A percentile compares a stretch with the other conserved stretches of the same genome.
Evolutionary conservation across 2,797 vertebrate genomes (phyloP).

Genomic region (Amblyopsis hoosieri): DNA sequence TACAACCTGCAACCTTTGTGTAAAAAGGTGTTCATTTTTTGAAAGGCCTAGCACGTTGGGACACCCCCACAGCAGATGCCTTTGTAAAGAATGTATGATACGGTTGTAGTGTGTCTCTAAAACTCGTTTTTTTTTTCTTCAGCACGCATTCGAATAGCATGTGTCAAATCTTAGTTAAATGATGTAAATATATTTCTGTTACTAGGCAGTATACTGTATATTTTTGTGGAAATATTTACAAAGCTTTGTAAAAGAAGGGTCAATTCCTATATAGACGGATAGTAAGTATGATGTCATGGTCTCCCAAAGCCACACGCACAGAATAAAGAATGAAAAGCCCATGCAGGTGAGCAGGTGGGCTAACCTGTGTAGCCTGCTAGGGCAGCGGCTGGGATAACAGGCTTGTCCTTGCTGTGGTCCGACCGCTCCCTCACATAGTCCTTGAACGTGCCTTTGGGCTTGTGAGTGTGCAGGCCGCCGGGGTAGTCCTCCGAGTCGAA

Average conservation of each 20-base stretch:
- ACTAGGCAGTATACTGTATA: too few relatives aligned
- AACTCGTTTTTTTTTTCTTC: too few relatives aligned
- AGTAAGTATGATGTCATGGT: too few relatives aligned
- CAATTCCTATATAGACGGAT: too few relatives aligned
- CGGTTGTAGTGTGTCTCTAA: conserved; percentile 3
- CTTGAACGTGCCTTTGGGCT: conserved; percentile 99
- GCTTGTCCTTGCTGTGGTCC: conserved; percentile 99
- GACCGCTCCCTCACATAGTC: conserved; percentile 98
- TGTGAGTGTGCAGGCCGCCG: conserved; percentile 88
- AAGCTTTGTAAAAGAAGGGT: too few relatives aligned
- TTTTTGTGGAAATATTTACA: too few relatives aligned
- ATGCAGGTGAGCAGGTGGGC: conserved; percentile 20
- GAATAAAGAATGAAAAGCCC: too few relatives aligned
- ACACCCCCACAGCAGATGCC: conserved; percentile 32
- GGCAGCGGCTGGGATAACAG: conserved; percentile 96
- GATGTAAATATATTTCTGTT: too few relatives aligned
- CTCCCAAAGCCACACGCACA: too few relatives aligned
- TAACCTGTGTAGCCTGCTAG: conserved; percentile 98
- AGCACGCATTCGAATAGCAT: too few relatives aligned
- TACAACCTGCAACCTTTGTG: conserved; percentile 26
- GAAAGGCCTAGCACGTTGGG: conserved; percentile 34
- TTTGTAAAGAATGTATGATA: conserved; percentile 46
- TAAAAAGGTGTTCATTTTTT: conserved; percentile 31
- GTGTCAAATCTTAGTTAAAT: too few relatives aligned
- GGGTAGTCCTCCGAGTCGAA: conserved; percentile 98